These are phyloP conservation scores for Nibea coibor DNA, from an alignment of 2,113 vertebrate species.

Conservation along the genomic window DNA sequence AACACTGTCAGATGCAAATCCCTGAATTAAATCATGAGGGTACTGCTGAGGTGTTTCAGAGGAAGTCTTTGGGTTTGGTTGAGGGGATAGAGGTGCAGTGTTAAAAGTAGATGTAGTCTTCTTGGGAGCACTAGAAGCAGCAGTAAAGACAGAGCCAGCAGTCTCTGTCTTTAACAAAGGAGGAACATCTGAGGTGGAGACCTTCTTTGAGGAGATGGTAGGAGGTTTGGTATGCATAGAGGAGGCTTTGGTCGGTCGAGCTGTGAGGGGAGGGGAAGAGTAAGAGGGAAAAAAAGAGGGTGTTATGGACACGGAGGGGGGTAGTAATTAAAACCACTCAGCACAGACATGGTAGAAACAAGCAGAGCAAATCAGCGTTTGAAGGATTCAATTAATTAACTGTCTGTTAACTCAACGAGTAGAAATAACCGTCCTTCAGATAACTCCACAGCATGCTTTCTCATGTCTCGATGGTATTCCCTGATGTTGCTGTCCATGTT, in stretches of 20 bases:
- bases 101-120: neutral
- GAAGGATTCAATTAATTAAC: neutral
- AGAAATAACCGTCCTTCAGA: neutral
- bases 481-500: neutral
- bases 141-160: neutral
- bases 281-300: neutral
- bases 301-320: too few species aligned
- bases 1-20: neutral
- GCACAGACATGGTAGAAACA: neutral
- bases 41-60: neutral
- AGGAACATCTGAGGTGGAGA: conserved; percentile 16
- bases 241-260: neutral
- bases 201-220: neutral
- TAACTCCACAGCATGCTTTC: neutral
- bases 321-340: conserved; percentile 11
- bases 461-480: neutral
- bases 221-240: neutral
- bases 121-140: neutral
- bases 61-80: neutral
- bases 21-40: neutral
- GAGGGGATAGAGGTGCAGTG: neutral
- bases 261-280: conserved; percentile 4
- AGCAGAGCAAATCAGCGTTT: conserved; percentile 8
- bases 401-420: neutral
- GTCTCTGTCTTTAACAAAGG: neutral